Evolutionary conservation across 2,888 invertebrate genomes (phyloP).

Genomic region (Glaucopsyche alexis): DNA sequence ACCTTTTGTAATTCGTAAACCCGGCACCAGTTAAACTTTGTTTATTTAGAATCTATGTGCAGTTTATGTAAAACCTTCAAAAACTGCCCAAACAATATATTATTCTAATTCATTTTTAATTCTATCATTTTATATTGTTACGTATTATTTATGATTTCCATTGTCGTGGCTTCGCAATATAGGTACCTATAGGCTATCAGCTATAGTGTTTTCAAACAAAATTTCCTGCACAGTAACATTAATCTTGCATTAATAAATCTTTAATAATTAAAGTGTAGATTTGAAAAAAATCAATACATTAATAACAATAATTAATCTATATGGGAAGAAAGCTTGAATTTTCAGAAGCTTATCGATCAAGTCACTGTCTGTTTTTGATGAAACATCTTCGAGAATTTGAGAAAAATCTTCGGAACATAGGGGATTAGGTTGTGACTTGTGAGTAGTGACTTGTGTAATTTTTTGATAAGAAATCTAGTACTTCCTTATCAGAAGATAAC

Average conservation of each 20-base stretch:
- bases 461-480: conserved; percentile 14
- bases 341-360: conserved; percentile 35
- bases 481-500: not conserved
- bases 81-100: too few species aligned
- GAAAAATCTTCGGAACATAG: conserved; percentile 27
- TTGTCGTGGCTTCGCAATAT: too few species aligned
- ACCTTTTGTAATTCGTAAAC: too few species aligned
- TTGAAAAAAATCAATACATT: not conserved
- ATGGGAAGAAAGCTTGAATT: conserved; percentile 24
- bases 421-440: conserved; percentile 27
- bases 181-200: too few species aligned
- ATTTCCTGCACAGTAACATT: not conserved
- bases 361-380: not conserved
- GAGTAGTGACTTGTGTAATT: not conserved
- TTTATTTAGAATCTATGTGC: too few species aligned
- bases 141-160: not conserved
- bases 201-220: not conserved
- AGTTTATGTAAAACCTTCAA: too few species aligned
- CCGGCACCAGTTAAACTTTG: too few species aligned
- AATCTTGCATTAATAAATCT: not conserved
- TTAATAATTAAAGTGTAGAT: not conserved
- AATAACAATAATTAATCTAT: conserved; percentile 11
- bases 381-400: conserved; percentile 22
- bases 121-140: too few species aligned
- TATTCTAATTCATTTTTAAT: too few species aligned